These are phyloP conservation scores for Rotaria socialis DNA, from an alignment of 2,888 invertebrate species.

Conservation along the genomic window DNA sequence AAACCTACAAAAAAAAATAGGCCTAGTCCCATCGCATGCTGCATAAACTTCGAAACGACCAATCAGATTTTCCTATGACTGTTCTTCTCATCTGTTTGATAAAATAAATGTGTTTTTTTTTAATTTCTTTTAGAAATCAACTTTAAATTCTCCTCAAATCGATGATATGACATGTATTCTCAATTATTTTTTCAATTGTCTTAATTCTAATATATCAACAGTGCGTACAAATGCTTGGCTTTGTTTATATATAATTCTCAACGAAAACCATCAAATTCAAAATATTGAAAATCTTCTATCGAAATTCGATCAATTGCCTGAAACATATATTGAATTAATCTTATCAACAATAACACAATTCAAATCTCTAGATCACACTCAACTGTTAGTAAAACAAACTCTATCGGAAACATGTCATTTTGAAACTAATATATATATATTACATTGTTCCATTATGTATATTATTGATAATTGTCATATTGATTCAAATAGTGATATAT, in stretches of 20 bases:
- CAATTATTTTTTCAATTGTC: conserved; percentile 15
- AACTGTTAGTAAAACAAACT: not conserved
- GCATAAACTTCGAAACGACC: too few relatives aligned
- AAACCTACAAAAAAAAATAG: too few relatives aligned
- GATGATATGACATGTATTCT: conserved; percentile 25
- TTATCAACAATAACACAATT: not conserved
- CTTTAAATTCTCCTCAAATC: not conserved
- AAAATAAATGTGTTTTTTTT: too few relatives aligned
- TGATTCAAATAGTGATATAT: not conserved
- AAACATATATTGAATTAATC: not conserved
- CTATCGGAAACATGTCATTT: conserved; percentile 6
- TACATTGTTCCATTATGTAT: not conserved
- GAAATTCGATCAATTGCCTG: not conserved
- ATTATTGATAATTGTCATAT: conserved; percentile 19
- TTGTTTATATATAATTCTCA: conserved; percentile 20
- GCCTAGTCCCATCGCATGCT: too few relatives aligned
- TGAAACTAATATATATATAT: not conserved
- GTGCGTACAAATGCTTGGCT: conserved; percentile 34
- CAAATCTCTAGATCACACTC: not conserved
- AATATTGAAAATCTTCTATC: not conserved
- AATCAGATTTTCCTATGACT: too few relatives aligned
- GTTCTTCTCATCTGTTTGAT: too few relatives aligned
- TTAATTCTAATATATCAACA: not conserved
- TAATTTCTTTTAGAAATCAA: not conserved
- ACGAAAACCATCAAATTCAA: not conserved